Evolutionary conservation across 2,888 invertebrate genomes (phyloP).

Genomic region (Thera britannica): DNA sequence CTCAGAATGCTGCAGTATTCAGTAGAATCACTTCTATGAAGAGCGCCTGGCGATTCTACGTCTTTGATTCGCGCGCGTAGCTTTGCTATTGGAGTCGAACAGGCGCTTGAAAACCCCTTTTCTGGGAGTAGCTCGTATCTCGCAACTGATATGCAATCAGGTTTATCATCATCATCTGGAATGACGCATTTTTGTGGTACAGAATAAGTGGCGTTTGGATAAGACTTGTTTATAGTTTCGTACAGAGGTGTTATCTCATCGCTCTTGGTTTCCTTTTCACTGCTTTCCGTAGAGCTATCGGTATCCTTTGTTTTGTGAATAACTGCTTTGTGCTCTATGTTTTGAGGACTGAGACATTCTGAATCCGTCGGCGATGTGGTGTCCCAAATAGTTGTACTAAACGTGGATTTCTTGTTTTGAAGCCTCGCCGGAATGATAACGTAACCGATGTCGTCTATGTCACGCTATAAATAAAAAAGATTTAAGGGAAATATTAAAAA

Average conservation of each 20-base stretch:
- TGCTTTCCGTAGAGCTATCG: conserved; percentile 61
- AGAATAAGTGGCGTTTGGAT: conserved; percentile 45
- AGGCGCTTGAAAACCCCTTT: conserved; percentile 69
- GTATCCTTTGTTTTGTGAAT: conserved; percentile 53
- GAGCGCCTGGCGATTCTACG: conserved; percentile 64
- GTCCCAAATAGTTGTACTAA: conserved; percentile 67
- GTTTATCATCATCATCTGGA: conserved; percentile 59
- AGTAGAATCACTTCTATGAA: conserved; percentile 78
- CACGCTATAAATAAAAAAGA: conserved; percentile 53
- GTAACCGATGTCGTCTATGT: conserved; percentile 71
- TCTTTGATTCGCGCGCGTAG: conserved; percentile 67
- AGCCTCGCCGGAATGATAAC: conserved; percentile 71
- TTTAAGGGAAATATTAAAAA: conserved; percentile 13
- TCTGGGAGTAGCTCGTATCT: conserved; percentile 61
- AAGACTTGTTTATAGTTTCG: conserved; percentile 61
- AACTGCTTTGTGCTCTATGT: conserved; percentile 61
- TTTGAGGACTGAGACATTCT: conserved; percentile 63
- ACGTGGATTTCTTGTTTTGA: conserved; percentile 59
- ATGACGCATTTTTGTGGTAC: conserved; percentile 61
- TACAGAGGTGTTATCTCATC: conserved; percentile 60
- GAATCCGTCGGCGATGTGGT: conserved; percentile 70
- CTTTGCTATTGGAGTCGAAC: conserved; percentile 74
- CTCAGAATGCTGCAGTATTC: conserved; percentile 80
- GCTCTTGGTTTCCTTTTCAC: conserved; percentile 65
- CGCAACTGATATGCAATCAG: conserved; percentile 43